Evolutionary conservation across 2,113 vertebrate species (phyloP).

Genomic region (Sinosuthora webbiana): DNA sequence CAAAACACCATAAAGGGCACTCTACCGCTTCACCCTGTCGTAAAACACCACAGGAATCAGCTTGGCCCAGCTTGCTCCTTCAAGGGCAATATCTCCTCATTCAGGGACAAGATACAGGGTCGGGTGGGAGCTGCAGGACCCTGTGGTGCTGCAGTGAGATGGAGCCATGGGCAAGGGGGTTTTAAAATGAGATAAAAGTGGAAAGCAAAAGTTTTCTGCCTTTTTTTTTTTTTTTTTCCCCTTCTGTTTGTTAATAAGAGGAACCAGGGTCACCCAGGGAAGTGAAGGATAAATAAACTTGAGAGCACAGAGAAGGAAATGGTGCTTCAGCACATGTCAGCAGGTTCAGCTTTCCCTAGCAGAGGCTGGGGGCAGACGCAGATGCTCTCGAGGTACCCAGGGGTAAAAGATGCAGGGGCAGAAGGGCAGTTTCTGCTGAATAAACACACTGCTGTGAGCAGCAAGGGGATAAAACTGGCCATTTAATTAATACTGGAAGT

Average conservation of each 20-base stretch:
- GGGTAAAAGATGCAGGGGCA: rapidly evolving
- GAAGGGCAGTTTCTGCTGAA: not conserved
- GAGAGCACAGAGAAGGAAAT: not conserved
- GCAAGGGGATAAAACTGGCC: not conserved
- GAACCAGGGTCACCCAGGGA: not conserved
- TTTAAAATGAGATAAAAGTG: not conserved
- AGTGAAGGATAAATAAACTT: not conserved
- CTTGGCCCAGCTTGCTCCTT: not conserved
- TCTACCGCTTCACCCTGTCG: constrained; percentile 1
- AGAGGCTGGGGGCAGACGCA: not conserved
- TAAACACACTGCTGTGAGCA: rapidly evolving
- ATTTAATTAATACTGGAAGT: not conserved
- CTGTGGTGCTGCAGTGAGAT: not conserved
- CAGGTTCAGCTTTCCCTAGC: not conserved
- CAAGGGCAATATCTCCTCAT: not conserved
- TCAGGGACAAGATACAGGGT: not conserved
- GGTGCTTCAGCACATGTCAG: not conserved
- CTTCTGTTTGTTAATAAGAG: not conserved
- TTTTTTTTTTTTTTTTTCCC: no score
- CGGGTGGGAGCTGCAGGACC: not conserved
- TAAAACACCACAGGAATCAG: not conserved
- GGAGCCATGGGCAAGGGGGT: not conserved
- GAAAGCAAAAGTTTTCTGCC: not conserved
- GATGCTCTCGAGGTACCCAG: not conserved
- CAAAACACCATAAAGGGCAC: constrained; percentile 20